These are phyloP conservation scores for Ursus arctos DNA, from an alignment of 2,113 vertebrate species.

Conservation along the genomic window DNA sequence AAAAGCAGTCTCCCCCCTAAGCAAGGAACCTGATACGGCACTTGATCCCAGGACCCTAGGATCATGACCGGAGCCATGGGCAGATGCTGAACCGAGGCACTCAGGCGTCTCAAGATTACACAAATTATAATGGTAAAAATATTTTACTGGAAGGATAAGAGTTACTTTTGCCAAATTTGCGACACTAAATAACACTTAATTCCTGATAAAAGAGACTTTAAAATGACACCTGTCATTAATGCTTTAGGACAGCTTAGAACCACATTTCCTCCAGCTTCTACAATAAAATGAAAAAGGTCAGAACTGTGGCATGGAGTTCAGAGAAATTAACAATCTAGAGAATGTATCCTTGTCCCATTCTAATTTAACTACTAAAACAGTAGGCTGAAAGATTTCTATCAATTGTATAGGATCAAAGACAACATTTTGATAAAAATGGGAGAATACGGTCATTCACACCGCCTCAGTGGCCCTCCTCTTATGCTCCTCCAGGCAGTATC, in stretches of 20 bases:
- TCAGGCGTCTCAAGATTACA: not conserved
- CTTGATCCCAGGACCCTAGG: not conserved
- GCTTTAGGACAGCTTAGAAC: not conserved
- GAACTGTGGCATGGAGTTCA: not conserved
- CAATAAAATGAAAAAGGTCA: constrained; percentile 18
- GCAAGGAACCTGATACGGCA: not conserved
- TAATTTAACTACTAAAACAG: not conserved
- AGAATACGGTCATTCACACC: not conserved
- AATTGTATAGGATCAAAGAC: not conserved
- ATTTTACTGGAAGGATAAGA: constrained; percentile 2
- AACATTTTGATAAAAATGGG: not conserved
- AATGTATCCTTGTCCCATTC: not conserved
- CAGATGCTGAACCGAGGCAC: not conserved
- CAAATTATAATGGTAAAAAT: not conserved
- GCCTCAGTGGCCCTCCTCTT: not conserved
- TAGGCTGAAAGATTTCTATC: not conserved
- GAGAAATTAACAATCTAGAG: not conserved
- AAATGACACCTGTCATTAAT: not conserved
- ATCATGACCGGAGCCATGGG: not conserved
- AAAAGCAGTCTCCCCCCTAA: not conserved
- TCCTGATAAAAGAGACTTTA: constrained; percentile 8
- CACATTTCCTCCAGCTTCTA: not conserved
- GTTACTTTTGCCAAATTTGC: constrained; percentile 16
- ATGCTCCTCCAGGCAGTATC: not conserved
- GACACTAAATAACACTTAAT: constrained; percentile 5